Percentiles rank a stretch among this genome's conserved stretches.
phyloP scores from a whole-genome alignment of 2,888 invertebrate species.

The Microplitis deprimator region DNA sequence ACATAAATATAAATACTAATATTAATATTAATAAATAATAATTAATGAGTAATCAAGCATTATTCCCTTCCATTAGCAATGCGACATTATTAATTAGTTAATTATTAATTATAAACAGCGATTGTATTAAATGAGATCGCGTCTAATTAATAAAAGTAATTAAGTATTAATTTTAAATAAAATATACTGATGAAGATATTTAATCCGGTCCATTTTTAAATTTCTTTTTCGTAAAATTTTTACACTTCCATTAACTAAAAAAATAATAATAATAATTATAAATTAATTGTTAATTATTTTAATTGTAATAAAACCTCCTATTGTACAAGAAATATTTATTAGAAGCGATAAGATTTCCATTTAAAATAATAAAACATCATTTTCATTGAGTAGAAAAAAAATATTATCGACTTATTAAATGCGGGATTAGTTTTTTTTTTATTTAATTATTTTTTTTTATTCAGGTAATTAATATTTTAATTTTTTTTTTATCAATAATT shows the following conservation, averaged over 20 bases:
- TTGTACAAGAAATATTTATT: not conserved
- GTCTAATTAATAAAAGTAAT: not conserved
- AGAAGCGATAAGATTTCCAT: conserved; percentile 13
- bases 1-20: not conserved
- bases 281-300: not conserved
- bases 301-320: not conserved
- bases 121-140: conserved; percentile 5
- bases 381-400: conserved; percentile 11
- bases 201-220: conserved; percentile 21
- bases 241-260: conserved; percentile 9
- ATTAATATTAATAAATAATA: conserved; percentile 28
- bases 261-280: not conserved
- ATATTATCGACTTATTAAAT: conserved; percentile 27
- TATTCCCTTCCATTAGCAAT: conserved; percentile 40
- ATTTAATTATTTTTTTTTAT: not conserved
- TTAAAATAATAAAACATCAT: not conserved
- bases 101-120: conserved; percentile 19
- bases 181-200: conserved; percentile 23
- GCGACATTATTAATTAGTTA: conserved; percentile 27
- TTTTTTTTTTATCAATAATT: no score
- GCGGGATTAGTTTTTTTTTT: not conserved
- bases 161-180: not conserved
- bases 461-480: no score
- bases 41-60: conserved; percentile 31
- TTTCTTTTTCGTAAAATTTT: conserved; percentile 11